Percentiles rank a stretch among this genome's conserved stretches.
Conservation (phyloP, 2,113 vertebrate species). For the Motacilla alba region DNA sequence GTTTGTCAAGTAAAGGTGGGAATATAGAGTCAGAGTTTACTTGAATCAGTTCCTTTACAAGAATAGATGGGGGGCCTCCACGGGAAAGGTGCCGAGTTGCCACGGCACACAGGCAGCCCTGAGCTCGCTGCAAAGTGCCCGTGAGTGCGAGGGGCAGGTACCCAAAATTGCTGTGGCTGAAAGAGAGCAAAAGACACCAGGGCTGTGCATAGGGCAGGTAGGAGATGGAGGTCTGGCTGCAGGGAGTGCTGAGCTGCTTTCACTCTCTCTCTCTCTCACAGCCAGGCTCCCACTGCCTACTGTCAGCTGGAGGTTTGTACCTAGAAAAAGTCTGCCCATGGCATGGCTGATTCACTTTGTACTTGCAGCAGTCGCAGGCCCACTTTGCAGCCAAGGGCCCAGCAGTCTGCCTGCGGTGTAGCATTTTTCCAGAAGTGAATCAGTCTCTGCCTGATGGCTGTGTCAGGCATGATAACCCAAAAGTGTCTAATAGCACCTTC, state of each 20-base stretch:
- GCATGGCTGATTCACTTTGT: neutral
- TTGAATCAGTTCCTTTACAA: slow-evolving; percentile 68
- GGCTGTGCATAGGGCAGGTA: neutral
- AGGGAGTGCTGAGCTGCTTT: neutral
- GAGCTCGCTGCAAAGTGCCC: neutral
- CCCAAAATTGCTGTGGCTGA: neutral
- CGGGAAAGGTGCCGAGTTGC: neutral
- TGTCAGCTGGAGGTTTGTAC: neutral
- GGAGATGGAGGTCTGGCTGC: neutral
- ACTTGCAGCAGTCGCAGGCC: neutral
- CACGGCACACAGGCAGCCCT: rapidly evolving
- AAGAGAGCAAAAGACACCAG: neutral
- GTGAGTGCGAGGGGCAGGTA: rapidly evolving
- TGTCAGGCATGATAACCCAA: neutral
- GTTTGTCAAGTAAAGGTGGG: slow-evolving; percentile 74
- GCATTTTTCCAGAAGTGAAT: neutral
- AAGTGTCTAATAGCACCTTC: neutral
- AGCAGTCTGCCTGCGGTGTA: neutral
- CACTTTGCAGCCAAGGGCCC: neutral
- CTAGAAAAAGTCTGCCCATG: neutral
- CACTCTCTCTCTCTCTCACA: neutral
- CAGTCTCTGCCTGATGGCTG: neutral
- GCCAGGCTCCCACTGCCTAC: rapidly evolving
- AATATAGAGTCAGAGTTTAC: slow-evolving; percentile 66
- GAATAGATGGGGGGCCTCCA: slow-evolving; percentile 52